Evolutionary conservation across 2,888 invertebrate genomes (phyloP), one percentile per base, ranked within the genome.

Genomic region (Molorchus minor): DNA sequence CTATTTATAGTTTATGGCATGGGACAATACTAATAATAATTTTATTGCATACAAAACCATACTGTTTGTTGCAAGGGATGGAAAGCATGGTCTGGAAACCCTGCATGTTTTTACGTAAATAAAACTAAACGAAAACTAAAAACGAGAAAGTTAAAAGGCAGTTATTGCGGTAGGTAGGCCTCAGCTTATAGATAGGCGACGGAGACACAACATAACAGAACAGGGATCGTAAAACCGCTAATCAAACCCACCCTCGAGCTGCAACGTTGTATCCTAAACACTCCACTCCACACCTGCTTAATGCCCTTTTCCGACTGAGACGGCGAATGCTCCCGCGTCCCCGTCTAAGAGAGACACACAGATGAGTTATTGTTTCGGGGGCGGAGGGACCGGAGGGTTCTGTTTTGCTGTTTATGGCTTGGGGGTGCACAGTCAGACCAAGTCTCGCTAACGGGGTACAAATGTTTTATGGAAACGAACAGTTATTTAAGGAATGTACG

Each of bases 221-320:
- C 68, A 61, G 68, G 70, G 70, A 70, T 73, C 73, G 72, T 74
- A 73, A 75, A 75, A 75, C 75, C 75, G 73, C 74, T 75, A 76
- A 76, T 76, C 76, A 76, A 76, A 76, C 72, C 72, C 72, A 75
- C 76, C 76, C 76, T 75, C 73, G 73, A 74, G 76, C 74, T 56
- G 55, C 72, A 73, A 73, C 72, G 71, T 71, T 74, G 72, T 72
- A 71, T 74, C 72, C 73, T 72, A 75, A 75, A 75, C 74, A 75
- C 73, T 71, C 73, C 73, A 73, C 70, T 75, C 74, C 71, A 72
- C 75, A 75, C 76, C 75, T 76, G 75, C 75, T 76, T 73, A 75
- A 75, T 73, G 73, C 67, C 56, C 55, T 53, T 36, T 66, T 55
- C 20, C 47, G 59, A 71, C 61, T 63, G 64, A 72, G 68, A 69